Base-by-base conservation (phyloP, 1,140 invertebrate genomes). In the Orius insidiosus region DNA sequence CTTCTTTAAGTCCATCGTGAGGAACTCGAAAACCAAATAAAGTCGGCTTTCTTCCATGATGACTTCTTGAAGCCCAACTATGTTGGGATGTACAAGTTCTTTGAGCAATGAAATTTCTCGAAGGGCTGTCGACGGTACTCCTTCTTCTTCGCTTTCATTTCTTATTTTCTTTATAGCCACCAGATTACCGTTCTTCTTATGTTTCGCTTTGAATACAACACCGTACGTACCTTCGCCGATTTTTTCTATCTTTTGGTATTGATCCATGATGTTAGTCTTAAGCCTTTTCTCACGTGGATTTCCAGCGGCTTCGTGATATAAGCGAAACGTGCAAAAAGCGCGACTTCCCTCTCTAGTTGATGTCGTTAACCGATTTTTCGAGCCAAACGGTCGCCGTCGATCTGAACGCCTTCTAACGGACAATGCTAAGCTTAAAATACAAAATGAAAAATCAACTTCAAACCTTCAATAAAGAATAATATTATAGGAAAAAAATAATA, bases 1-100 rank as follows among this genome's bases (percentile, higher is more conserved):
- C 61, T 92, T 90, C 60, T 96, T 98, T 46, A 99, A 67, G 65
- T 99, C 96, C 90, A 98, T n/a, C 4, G 82, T 83, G 1, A 99
- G 66, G 65, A 87, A 98, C 63, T 99, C 96, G 68, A 99, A 99
- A 43, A 98, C 90, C 44, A 98, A 66, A 64, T 93, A 97, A 1
- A 98, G 61, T 46, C 59, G 59, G 34, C 48, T 51, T 43, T 56
- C 72, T 58, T 75, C 65, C 64, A 80, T 69, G 7, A 76, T 53
- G 5, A 76, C 70, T 61, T 78, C 74, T 52, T 74, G 62, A 11
- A 78, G 59, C 47, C 53, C 54, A 7, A 96, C 90, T 59, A 96
- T 84, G 60, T 95, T 94, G 4, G 84, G 77, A 66, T 97, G 92
- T 43, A 75, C 72, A 10, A 96, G 63, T 66, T 95, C 90, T 59